Conservation (phyloP, 1,140 invertebrate genomes). For the Scylla paramamosain region DNA sequence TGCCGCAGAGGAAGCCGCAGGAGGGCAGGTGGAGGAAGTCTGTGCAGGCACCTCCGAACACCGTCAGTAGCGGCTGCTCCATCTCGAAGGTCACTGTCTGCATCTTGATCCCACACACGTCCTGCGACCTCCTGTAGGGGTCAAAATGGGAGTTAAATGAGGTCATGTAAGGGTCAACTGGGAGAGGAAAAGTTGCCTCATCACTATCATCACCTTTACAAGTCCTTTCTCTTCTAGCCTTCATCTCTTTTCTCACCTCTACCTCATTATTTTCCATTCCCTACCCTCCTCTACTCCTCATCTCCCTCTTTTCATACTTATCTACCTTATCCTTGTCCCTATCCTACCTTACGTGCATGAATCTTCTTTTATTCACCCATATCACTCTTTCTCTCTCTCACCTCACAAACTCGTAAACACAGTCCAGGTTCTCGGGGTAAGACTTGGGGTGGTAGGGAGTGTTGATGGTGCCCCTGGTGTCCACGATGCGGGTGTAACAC, state of each 20-base stretch:
- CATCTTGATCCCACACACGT: slow-evolving; percentile 80
- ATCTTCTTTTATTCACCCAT: background rate
- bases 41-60: slow-evolving; percentile 80
- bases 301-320: background rate
- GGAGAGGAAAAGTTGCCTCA: background rate
- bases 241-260: too few species aligned
- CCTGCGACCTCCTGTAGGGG: slow-evolving; percentile 78
- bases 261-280: background rate
- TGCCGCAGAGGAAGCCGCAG: slow-evolving; percentile 79
- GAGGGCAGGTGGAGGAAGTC: slow-evolving; percentile 80
- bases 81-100: slow-evolving; percentile 79
- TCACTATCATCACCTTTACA: background rate
- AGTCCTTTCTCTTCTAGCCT: too few species aligned
- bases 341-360: too few species aligned
- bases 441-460: slow-evolving; percentile 79
- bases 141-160: background rate
- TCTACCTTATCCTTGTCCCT: background rate
- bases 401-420: slow-evolving; percentile 80
- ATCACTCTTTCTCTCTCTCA: slow-evolving; percentile 58
- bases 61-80: slow-evolving; percentile 78
- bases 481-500: slow-evolving; percentile 80
- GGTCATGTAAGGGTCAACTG: background rate
- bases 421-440: slow-evolving; percentile 80
- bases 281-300: background rate
- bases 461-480: slow-evolving; percentile 79